These are phyloP conservation scores for Blastobasis adustella DNA, from an alignment of 2,888 invertebrate genomes.

Conservation along the genomic window DNA sequence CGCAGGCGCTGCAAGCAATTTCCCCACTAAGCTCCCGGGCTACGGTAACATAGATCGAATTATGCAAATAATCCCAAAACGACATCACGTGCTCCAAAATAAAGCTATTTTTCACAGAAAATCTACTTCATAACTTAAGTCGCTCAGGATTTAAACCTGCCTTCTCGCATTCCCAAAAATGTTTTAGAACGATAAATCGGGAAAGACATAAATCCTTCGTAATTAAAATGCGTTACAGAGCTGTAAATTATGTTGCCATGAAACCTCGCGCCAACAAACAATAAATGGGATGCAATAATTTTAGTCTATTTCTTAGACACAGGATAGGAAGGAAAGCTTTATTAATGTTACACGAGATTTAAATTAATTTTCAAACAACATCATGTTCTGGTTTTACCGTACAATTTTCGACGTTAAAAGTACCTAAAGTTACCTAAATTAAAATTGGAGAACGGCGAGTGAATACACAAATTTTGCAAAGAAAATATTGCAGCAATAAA, in stretches of 20 bases:
- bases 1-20: slow-evolving; percentile 9
- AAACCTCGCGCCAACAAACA: slow-evolving; percentile 18
- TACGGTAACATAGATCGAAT: slow-evolving; percentile 16
- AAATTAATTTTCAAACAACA: no score
- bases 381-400: no score
- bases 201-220: slow-evolving; percentile 29
- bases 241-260: slow-evolving; percentile 32
- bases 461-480: no score
- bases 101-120: slow-evolving; percentile 7
- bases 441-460: no score
- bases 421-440: no score
- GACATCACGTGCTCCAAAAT: slow-evolving; percentile 15
- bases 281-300: slow-evolving; percentile 11
- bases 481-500: no score
- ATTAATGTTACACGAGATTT: no score
- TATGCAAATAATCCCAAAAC: slow-evolving; percentile 17
- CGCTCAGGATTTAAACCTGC: slow-evolving; percentile 8
- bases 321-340: no score
- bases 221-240: slow-evolving; percentile 37
- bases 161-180: background rate
- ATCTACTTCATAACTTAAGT: slow-evolving; percentile 16
- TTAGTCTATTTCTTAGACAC: slow-evolving; percentile 1
- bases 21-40: slow-evolving; percentile 17
- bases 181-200: slow-evolving; percentile 13
- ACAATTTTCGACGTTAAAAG: no score